phyloP scores from a whole-genome alignment of 2,888 invertebrate species.

The Watsonalla binaria region DNA sequence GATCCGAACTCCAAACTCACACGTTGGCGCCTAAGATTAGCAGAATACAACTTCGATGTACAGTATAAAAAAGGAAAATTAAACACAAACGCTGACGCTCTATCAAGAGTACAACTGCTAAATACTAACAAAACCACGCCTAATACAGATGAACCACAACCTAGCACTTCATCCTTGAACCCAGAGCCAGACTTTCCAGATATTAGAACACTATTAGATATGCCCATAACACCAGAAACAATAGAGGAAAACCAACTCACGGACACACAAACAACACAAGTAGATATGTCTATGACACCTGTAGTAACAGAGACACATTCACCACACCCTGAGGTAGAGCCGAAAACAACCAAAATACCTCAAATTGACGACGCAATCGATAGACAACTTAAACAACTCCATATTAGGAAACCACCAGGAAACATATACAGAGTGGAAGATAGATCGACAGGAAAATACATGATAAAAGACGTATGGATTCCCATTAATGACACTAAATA shows the following conservation, averaged over 20 bases:
- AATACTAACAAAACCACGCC: background rate
- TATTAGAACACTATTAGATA: constrained; percentile 7
- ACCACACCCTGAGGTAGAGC: too few species aligned
- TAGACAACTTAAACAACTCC: constrained; percentile 19
- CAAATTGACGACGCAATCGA: constrained; percentile 15
- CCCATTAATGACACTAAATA: constrained; percentile 16
- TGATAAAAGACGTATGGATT: constrained; percentile 16
- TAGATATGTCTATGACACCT: too few species aligned
- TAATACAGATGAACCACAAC: too few species aligned
- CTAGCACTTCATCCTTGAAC: constrained; percentile 3
- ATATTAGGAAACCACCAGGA: constrained; percentile 15
- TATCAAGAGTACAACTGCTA: constrained; percentile 21
- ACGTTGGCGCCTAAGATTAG: constrained; percentile 36
- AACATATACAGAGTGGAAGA: constrained; percentile 13
- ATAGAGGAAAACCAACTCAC: too few species aligned
- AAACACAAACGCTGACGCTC: constrained; percentile 27
- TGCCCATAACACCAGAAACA: too few species aligned
- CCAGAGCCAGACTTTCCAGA: constrained; percentile 3
- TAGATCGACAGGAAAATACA: constrained; percentile 6
- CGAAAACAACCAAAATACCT: background rate
- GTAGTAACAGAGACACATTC: too few species aligned
- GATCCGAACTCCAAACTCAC: constrained; percentile 41
- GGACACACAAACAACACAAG: too few species aligned
- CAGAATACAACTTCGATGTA: constrained; percentile 26
- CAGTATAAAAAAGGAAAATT: constrained; percentile 23